phyloP scores from a whole-genome alignment of 2,888 invertebrate genomes.

The Clunio marinus region DNA sequence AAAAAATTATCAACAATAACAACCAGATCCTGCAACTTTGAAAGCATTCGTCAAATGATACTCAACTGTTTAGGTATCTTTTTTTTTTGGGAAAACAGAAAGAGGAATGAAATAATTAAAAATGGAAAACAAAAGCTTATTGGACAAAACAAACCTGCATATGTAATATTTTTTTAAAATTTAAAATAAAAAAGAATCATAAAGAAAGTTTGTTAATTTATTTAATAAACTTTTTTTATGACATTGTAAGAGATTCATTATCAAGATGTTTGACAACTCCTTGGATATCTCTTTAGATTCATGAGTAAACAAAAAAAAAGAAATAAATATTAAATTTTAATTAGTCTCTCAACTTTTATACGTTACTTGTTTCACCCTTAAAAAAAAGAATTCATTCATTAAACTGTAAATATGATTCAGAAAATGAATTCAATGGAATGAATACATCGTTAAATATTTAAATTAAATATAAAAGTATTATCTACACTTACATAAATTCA shows the following conservation, averaged over 20 bases:
- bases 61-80: background rate
- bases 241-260: no score
- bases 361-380: background rate
- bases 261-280: no score
- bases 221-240: no score
- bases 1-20: background rate
- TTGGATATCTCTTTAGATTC: no score
- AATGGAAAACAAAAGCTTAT: background rate
- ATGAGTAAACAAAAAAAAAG: no score
- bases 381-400: background rate
- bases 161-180: conserved; percentile 15
- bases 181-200: conserved; percentile 4
- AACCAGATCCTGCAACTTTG: background rate
- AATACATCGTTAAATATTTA: conserved; percentile 30
- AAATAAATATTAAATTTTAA: background rate
- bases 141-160: conserved; percentile 7
- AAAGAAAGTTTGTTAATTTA: no score
- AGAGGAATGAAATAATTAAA: background rate
- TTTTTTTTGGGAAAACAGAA: background rate
- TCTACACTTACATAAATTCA: conserved; percentile 5
- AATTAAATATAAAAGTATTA: conserved; percentile 24
- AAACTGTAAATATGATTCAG: conserved; percentile 20
- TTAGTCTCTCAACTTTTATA: background rate
- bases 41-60: background rate
- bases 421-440: conserved; percentile 7